Evolutionary conservation across 2,888 invertebrate genomes (phyloP).

Genomic region (Leptinotarsa rubiginosa): DNA sequence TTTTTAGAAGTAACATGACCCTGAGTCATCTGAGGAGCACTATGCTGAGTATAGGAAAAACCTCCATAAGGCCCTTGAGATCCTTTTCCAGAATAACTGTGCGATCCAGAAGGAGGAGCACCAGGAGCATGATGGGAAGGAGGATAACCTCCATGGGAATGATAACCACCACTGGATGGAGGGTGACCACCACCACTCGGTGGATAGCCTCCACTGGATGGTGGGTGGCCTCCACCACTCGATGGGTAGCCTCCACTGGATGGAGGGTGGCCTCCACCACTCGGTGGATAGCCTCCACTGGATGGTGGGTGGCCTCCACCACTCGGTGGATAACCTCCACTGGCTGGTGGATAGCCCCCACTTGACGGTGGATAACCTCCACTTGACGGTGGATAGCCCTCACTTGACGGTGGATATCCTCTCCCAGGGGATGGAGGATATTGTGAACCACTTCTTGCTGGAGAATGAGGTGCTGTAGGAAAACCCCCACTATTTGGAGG

Average conservation of each 20-base stretch:
- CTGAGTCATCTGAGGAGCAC: constrained; percentile 36
- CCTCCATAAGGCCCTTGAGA: constrained; percentile 53
- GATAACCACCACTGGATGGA: constrained; percentile 31
- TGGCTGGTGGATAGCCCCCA: constrained; percentile 42
- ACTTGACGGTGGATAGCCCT: constrained; percentile 36
- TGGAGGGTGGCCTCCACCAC: constrained; percentile 36
- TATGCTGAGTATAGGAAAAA: constrained; percentile 45
- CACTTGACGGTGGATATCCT: constrained; percentile 40
- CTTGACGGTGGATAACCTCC: constrained; percentile 42
- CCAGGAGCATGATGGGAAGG: constrained; percentile 60
- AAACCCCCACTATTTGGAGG: constrained; percentile 49
- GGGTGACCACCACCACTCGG: constrained; percentile 45
- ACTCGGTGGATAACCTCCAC: constrained; percentile 37
- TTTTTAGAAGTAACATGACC: constrained; percentile 32
- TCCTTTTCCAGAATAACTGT: constrained; percentile 41
- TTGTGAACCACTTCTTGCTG: constrained; percentile 37
- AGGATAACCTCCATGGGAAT: constrained; percentile 37
- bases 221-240: constrained; percentile 40
- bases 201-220: constrained; percentile 33
- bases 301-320: constrained; percentile 40
- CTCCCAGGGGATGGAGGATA: constrained; percentile 41
- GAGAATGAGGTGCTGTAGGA: constrained; percentile 32
- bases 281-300: constrained; percentile 34
- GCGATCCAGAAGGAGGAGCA: constrained; percentile 55
- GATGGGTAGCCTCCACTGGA: constrained; percentile 35